Evolutionary conservation across 2,888 invertebrate species (phyloP).

Genomic region (Nomada fucata): DNA sequence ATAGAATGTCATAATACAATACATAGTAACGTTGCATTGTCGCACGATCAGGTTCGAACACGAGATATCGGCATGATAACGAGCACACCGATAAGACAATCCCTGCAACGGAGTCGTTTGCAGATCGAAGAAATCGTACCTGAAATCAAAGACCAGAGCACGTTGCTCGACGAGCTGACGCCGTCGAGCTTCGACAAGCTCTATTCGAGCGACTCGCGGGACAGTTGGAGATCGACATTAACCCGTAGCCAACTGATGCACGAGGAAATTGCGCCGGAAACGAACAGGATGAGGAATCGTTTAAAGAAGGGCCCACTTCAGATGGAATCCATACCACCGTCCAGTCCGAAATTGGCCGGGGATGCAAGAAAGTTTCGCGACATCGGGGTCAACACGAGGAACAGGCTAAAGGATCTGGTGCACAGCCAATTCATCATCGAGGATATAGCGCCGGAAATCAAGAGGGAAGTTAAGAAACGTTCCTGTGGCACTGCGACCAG

Average conservation of each 20-base stretch:
- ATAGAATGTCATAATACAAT: background rate
- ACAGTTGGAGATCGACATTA: slow-evolving; percentile 60
- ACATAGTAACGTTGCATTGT: slow-evolving; percentile 32
- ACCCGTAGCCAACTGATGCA: slow-evolving; percentile 49
- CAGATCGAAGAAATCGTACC: slow-evolving; percentile 69
- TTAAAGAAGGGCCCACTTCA: slow-evolving; percentile 64
- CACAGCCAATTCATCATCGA: slow-evolving; percentile 69
- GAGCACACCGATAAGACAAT: slow-evolving; percentile 74
- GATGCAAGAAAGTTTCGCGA: slow-evolving; percentile 64
- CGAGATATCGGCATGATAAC: slow-evolving; percentile 80
- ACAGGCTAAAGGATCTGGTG: slow-evolving; percentile 35
- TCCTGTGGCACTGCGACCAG: slow-evolving; percentile 74
- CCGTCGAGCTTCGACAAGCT: slow-evolving; percentile 37
- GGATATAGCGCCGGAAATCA: slow-evolving; percentile 69
- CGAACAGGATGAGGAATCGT: slow-evolving; percentile 52
- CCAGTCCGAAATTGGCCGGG: slow-evolving; percentile 26
- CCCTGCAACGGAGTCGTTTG: slow-evolving; percentile 60
- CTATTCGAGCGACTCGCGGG: slow-evolving; percentile 39
- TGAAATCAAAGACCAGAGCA: slow-evolving; percentile 53
- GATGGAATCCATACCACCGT: slow-evolving; percentile 66
- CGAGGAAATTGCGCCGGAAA: slow-evolving; percentile 62
- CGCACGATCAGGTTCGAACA: slow-evolving; percentile 75
- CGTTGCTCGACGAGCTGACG: slow-evolving; percentile 19
- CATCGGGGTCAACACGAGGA: slow-evolving; percentile 70
- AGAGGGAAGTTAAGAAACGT: slow-evolving; percentile 57